Percentiles rank a stretch among this genome's conserved stretches.
phyloP scores from a whole-genome alignment of 2,797 vertebrate genomes.

The Toxotes lorentzi region DNA sequence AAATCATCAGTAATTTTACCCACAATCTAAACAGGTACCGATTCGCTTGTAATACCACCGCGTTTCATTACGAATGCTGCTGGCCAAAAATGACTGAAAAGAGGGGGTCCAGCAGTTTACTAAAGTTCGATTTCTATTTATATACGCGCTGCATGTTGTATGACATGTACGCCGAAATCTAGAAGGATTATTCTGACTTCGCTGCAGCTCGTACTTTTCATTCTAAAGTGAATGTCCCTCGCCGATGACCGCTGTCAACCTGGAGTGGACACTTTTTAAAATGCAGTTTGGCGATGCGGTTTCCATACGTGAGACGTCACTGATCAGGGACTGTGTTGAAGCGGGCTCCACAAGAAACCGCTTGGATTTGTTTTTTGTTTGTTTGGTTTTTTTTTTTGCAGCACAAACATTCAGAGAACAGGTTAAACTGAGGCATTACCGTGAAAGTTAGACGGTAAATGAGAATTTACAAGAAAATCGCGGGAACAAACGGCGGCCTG shows the following conservation, averaged over 20 bases:
- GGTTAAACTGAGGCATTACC: rapidly evolving
- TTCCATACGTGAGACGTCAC: slow-evolving; percentile 31
- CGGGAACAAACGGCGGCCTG: neutral
- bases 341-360: neutral
- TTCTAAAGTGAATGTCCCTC: rapidly evolving
- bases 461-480: neutral
- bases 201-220: rapidly evolving
- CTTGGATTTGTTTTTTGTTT: rapidly evolving
- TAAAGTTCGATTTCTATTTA: neutral
- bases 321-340: neutral
- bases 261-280: neutral
- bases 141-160: rapidly evolving
- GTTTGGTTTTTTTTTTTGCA: too few species aligned
- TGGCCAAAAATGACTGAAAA: neutral
- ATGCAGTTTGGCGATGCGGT: neutral
- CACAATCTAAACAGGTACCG: rapidly evolving
- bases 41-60: rapidly evolving
- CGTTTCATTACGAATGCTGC: neutral
- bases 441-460: rapidly evolving
- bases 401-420: neutral
- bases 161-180: slow-evolving; percentile 13
- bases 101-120: neutral
- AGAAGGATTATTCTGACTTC: rapidly evolving
- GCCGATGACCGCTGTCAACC: rapidly evolving
- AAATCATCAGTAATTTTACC: neutral